Percentiles rank a stretch among this genome's conserved stretches.
Evolutionary conservation across 1,140 invertebrate species (phyloP).

Genomic region (Ericerus pela): DNA sequence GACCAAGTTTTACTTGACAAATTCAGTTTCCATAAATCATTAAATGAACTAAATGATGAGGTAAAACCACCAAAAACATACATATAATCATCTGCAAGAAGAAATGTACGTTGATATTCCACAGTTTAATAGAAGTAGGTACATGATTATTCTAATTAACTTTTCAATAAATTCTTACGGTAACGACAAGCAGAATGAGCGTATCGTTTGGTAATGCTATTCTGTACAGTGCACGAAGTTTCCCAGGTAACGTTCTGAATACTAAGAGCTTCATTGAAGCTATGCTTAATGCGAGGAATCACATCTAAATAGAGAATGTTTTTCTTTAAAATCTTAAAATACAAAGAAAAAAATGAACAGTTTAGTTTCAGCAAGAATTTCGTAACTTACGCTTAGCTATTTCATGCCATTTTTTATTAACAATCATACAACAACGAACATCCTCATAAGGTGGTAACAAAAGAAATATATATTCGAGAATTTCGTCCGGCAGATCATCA

Average conservation of each 20-base stretch:
- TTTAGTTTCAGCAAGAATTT: neutral
- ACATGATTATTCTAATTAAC: neutral
- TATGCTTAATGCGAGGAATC: conserved; percentile 45
- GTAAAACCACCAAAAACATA: conserved; percentile 94
- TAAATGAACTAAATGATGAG: conserved; percentile 86
- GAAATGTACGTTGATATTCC: conserved; percentile 16
- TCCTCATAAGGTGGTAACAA: conserved; percentile 80
- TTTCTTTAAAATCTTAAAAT: neutral
- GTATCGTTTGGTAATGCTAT: conserved; percentile 72
- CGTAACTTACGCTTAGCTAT: conserved; percentile 57
- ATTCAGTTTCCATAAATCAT: conserved; percentile 91
- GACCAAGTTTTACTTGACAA: conserved; percentile 69
- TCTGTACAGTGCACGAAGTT: conserved; percentile 38
- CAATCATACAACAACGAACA: conserved; percentile 65
- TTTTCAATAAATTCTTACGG: conserved; percentile 26
- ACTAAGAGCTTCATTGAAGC: conserved; percentile 48
- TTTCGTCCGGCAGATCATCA: conserved; percentile 72
- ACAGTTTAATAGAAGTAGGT: conserved; percentile 11
- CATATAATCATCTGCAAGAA: conserved; percentile 51
- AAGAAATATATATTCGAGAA: conserved; percentile 79
- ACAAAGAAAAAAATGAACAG: neutral
- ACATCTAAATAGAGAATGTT: conserved; percentile 41
- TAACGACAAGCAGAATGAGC: conserved; percentile 78
- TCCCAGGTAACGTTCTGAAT: conserved; percentile 54
- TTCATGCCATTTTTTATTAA: conserved; percentile 69